Conservation (phyloP, 2,113 vertebrate genomes). For the Propithecus coquereli region DNA sequence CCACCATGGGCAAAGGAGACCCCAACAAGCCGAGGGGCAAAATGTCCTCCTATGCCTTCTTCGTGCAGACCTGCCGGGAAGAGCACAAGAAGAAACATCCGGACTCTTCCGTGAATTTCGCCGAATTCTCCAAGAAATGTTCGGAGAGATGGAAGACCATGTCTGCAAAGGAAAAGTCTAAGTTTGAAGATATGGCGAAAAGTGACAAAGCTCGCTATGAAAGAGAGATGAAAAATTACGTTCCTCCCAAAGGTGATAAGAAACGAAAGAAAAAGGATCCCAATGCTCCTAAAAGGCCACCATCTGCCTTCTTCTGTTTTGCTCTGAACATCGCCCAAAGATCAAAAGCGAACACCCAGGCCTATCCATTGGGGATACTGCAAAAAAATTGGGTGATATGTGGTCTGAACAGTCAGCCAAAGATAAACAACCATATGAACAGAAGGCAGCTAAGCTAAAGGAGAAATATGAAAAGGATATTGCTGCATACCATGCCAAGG, state of each 20-base stretch:
- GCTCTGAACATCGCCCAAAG: too few relatives aligned
- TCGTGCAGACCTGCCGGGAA: conserved; percentile 94
- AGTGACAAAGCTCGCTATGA: conserved; percentile 94
- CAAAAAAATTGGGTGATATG: too few relatives aligned
- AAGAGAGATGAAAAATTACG: conserved; percentile 94
- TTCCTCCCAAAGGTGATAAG: conserved; percentile 91
- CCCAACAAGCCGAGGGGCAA: too few relatives aligned
- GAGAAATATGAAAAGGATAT: too few relatives aligned
- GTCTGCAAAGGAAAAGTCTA: conserved; percentile 93
- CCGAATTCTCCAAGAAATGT: conserved; percentile 97
- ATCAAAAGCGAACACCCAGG: too few relatives aligned
- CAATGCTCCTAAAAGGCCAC: conserved; percentile 96
- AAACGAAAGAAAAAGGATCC: conserved; percentile 94
- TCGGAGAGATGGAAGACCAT: conserved; percentile 97
- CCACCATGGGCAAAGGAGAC: conserved; percentile 92
- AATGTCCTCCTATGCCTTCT: conserved; percentile 95
- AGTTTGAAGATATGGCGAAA: conserved; percentile 97
- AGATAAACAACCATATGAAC: too few relatives aligned
- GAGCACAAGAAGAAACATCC: conserved; percentile 99
- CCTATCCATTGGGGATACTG: too few relatives aligned
- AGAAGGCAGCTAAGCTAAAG: too few relatives aligned
- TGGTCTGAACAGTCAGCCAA: too few relatives aligned
- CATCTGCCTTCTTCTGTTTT: too few relatives aligned
- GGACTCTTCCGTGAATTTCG: conserved; percentile 91
- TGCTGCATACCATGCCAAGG: too few relatives aligned